Evolutionary conservation across 2,113 vertebrate species (phyloP), one percentile per base, ranked within the genome.

Genomic region (Lepus europaeus): DNA sequence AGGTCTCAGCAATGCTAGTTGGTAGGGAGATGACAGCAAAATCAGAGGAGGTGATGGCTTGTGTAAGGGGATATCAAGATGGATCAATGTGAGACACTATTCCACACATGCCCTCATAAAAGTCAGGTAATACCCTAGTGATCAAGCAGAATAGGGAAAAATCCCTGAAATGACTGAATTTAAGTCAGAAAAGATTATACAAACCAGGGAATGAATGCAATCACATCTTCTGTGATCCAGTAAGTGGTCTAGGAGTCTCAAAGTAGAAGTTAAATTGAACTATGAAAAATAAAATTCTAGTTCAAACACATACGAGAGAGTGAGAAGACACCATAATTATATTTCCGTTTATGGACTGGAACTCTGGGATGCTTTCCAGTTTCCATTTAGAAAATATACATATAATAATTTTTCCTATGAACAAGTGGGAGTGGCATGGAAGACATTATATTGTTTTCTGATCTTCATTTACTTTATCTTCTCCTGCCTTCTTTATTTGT

Each of bases 381-480:
- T 51, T 76, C 39, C 11, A 23, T 61, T 87, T 87, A 73, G 45
- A 93, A 82, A 92, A 72, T 36, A 77, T 16, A 9, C 12, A 20
- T 66, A 22, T 1, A 61, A 49, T 76, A 66, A 36, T 83, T 90
- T 90, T 17, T 64, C 92, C 72, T 80, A 9, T 9, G 20, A 83
- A 8, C 16, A 53, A 92, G 10, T 22, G 13, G 33, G 14, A 73
- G 27, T 72, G 2, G 5, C 39, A 7, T 8, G 33, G 36, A 23
- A 59, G n/a, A 76, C 22, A 89, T 14, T 39, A 29, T 6, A 23
- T 17, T 76, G 10, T 33, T 8, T 84, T 80, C 72, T 68, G 9
- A 90, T 88, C 63, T 22, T 14, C 81, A 6, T 31, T 63, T 73
- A 69, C 33, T 89, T 80, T 84, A 12, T 90, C 22, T 79, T 83